phyloP scores from a whole-genome alignment of 2,113 vertebrate species.

The Trogon surrucura region DNA sequence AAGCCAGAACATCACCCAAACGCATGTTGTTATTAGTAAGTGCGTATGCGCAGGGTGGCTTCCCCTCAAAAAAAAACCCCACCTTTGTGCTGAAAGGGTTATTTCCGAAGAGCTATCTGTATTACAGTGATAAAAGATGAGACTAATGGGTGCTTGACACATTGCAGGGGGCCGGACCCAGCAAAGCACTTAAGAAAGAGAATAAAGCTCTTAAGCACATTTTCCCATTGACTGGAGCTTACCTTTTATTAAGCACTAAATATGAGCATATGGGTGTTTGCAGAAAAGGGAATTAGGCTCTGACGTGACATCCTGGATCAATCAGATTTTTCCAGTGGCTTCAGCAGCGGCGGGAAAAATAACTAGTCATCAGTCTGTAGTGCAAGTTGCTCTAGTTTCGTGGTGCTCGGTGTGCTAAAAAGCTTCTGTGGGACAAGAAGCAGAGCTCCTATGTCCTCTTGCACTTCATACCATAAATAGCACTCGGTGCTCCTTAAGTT shows the following conservation, averaged over 20 bases:
- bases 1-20: background rate
- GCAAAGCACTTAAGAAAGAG: slow-evolving; percentile 18
- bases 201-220: slow-evolving; percentile 59
- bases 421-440: background rate
- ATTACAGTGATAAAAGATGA: slow-evolving; percentile 2
- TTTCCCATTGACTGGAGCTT: slow-evolving; percentile 55
- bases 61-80: background rate
- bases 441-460: background rate
- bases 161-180: background rate
- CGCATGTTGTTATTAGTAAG: background rate
- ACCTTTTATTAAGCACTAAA: slow-evolving; percentile 32
- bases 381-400: background rate
- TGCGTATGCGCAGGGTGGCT: background rate
- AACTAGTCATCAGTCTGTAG: background rate
- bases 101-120: background rate
- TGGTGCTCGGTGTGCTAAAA: background rate
- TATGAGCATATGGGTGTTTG: background rate
- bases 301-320: slow-evolving; percentile 47
- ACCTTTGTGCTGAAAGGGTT: background rate
- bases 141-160: background rate
- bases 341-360: slow-evolving; percentile 15
- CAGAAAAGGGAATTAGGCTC: slow-evolving; percentile 27
- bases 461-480: background rate
- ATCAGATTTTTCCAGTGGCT: slow-evolving; percentile 47
- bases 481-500: background rate